Base-by-base conservation (phyloP, 2,113 vertebrate genomes). In the Heterochromis multidens region DNA sequence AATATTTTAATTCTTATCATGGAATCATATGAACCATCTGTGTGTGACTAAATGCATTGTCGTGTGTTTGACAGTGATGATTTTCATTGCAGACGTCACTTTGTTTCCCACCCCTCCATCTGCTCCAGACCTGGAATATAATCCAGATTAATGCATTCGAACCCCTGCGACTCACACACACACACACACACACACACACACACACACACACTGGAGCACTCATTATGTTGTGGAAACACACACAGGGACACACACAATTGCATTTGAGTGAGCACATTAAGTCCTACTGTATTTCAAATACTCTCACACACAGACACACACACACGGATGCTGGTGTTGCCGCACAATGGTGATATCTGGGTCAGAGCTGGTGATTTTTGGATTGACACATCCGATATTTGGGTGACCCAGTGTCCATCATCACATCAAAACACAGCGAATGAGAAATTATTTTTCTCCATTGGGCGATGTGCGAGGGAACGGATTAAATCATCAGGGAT, bases 61-160 rank as follows among this genome's bases (percentile, higher is more conserved):
- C 3, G 19, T 79, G 62, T 49, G 78, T 83, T 57, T 70, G 63
- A 59, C 67, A 21, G 59, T 3, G 59, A 89, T 77, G 80, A 52
- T 79, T 54, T 70, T 81, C 79, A 65, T 61, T 52, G 57, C 83
- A 77, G 70, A 83, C 61, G 40, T 72, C 85, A 60, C 52, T 85
- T 78, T 82, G 79, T 91, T 90, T 93, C 90, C 80, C 76, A 87
- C 80, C 87, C 84, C 27, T 87, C 88, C 93, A 94, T 94, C 94
- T 95, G 94, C 91, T 95, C 46, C 84, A 87, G 88, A 90, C 89
- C 83, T 89, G 91, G 88, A 86, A 86, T 80, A 90, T 96, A 96
- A 95, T 95, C 95, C 95, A 95, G 95, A 96, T 96, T 95, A 95
- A 87, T 88, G 65, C 85, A 76, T 80, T 79, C 23, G 63, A 89